Evolutionary conservation across 2,113 vertebrate species (phyloP), one percentile per base, ranked within the genome.

Genomic region (Siniperca chuatsi): DNA sequence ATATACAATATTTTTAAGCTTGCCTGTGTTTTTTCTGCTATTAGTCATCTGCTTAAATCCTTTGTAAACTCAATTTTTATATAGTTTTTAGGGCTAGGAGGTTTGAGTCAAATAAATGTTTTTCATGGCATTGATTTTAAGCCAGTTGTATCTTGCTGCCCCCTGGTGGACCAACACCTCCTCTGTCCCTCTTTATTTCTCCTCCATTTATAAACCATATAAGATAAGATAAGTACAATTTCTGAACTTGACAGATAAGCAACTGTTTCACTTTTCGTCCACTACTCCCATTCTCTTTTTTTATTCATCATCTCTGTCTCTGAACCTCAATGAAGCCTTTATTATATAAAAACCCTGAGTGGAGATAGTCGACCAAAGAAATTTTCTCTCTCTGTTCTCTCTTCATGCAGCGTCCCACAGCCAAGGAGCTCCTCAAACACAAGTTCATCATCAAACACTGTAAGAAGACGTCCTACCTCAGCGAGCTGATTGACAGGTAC

Each of bases 391-490:
- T 35, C 8, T 42, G 35, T 4, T 37, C 18, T n/a, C 3, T 65
- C 5, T 11, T 23, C 72, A 0, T 23, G 18, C 73, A 99, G 98
- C 97, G 98, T 89, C 98, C 98, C 0, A 98, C 98, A 11, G 98
- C 98, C 82, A 97, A 97, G 78, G 98, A 99, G 90, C 92, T 99
- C n/a, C 96, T 99, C 48, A 99, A 99, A 89, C 98, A 99, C 96
- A 98, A 97, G 94, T 99, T 98, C 94, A 98, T 99, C 86, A 91
- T 96, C 2, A 97, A 98, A 85, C 96, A 99, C 90, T 97, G 97
- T 81, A 99, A 98, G 96, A 99, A 99, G 96, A 98, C 97, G 40
- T 98, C 98, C 33, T 99, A 98, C 94, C 97, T 99, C 10, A 98
- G 97, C 4, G 98, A 99, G 94, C 93, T 99, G 79, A 98, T 99